Evolutionary conservation across 2,797 vertebrate species (phyloP).

Genomic region (Petrocephalus schoutedeni): DNA sequence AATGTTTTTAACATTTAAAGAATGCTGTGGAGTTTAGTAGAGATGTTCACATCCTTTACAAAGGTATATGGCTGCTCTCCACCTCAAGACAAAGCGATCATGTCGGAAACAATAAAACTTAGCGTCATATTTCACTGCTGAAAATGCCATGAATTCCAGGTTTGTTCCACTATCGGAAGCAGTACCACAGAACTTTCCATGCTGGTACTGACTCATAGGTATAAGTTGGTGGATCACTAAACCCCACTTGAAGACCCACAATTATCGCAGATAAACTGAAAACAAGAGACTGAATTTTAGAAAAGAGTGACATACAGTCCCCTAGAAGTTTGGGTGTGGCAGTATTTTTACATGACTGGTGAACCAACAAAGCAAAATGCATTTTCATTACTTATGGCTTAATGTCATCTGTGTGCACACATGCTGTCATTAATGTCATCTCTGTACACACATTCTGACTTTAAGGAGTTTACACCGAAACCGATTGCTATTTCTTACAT

Average conservation of each 20-base stretch:
- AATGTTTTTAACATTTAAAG: constrained; percentile 25
- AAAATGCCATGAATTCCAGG: constrained; percentile 42
- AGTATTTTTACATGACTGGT: constrained; percentile 55
- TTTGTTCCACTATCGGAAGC: constrained; percentile 41
- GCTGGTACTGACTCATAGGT: constrained; percentile 45
- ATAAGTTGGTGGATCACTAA: neutral
- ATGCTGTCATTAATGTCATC: constrained; percentile 33
- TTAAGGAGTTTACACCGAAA: neutral
- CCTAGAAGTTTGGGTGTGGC: constrained; percentile 55
- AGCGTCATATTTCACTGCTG: neutral
- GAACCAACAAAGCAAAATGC: constrained; percentile 55
- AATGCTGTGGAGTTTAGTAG: constrained; percentile 32
- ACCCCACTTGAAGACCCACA: neutral
- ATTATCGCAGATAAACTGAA: constrained; percentile 14
- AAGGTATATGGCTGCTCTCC: constrained; percentile 15
- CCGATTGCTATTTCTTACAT: neutral
- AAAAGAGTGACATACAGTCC: constrained; percentile 53
- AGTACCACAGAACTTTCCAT: constrained; percentile 48
- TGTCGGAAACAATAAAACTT: neutral
- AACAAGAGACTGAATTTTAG: constrained; percentile 47
- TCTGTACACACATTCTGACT: constrained; percentile 24
- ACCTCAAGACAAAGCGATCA: neutral
- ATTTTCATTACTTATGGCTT: constrained; percentile 57
- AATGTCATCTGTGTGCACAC: constrained; percentile 38
- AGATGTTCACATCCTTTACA: constrained; percentile 23